A percentile compares a stretch with the other conserved stretches of the same genome.
Conservation (phyloP, 2,797 vertebrate species). For the Enteromius thamalakanensis region DNA sequence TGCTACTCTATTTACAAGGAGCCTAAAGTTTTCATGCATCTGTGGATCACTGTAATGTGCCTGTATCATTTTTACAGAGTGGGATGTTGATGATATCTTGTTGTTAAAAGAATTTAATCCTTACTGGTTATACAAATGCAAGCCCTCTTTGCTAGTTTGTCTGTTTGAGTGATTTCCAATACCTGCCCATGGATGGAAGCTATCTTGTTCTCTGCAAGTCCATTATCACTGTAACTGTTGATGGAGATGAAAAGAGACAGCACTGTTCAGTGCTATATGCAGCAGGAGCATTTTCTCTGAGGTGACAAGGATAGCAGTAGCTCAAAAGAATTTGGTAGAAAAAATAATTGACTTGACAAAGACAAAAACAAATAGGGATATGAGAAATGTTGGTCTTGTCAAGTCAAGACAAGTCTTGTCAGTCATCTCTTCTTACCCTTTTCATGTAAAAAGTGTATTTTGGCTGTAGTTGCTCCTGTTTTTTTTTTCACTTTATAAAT, state of each 20-base stretch:
- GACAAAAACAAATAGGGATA: not conserved
- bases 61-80: conserved; percentile 19
- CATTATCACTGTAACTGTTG: conserved; percentile 36
- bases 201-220: conserved; percentile 43
- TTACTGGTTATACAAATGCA: conserved; percentile 22
- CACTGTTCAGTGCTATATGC: conserved; percentile 3
- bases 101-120: not conserved
- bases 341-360: not conserved
- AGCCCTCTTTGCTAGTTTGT: conserved; percentile 33
- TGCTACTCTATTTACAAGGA: not conserved
- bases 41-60: not conserved
- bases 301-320: not conserved
- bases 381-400: not conserved
- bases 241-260: conserved; percentile 37
- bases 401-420: not conserved
- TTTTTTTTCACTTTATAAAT: not conserved
- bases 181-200: conserved; percentile 42
- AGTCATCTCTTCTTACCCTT: not conserved
- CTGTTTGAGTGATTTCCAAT: conserved; percentile 41
- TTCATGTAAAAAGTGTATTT: not conserved
- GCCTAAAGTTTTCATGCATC: not conserved
- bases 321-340: not conserved
- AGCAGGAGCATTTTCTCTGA: not conserved
- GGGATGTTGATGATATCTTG: conserved; percentile 21
- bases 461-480: not conserved